Conservation (phyloP, 1,140 invertebrate species). For the Eriocheir sinensis region DNA sequence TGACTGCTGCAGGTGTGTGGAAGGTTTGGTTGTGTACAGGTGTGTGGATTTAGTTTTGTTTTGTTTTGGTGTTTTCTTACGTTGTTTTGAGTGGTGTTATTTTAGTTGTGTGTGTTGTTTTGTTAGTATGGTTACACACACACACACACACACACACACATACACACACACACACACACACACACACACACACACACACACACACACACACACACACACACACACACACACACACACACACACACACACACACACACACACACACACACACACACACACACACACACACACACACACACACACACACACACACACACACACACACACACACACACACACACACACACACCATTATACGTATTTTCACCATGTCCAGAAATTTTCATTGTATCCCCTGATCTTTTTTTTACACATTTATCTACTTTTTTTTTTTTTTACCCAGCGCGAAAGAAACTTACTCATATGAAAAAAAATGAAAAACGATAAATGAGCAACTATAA, state of each 20-base stretch:
- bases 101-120: background rate
- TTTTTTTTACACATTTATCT: too few relatives aligned
- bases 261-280: background rate
- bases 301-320: slow-evolving; percentile 23
- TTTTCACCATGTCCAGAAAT: too few relatives aligned
- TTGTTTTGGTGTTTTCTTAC: background rate
- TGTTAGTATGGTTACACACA: too few relatives aligned
- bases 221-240: slow-evolving; percentile 38
- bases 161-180: slow-evolving; percentile 19
- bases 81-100: background rate
- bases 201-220: slow-evolving; percentile 43
- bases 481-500: too few relatives aligned
- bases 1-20: background rate
- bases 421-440: too few relatives aligned
- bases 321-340: too few relatives aligned
- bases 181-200: slow-evolving; percentile 19
- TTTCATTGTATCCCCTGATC: too few relatives aligned
- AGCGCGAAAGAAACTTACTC: too few relatives aligned
- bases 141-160: background rate
- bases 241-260: background rate
- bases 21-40: too few relatives aligned
- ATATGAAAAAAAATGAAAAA: too few relatives aligned
- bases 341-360: background rate
- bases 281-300: background rate
- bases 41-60: background rate